phyloP scores from a whole-genome alignment of 2,113 vertebrate genomes.

The Dissostichus mawsoni region DNA sequence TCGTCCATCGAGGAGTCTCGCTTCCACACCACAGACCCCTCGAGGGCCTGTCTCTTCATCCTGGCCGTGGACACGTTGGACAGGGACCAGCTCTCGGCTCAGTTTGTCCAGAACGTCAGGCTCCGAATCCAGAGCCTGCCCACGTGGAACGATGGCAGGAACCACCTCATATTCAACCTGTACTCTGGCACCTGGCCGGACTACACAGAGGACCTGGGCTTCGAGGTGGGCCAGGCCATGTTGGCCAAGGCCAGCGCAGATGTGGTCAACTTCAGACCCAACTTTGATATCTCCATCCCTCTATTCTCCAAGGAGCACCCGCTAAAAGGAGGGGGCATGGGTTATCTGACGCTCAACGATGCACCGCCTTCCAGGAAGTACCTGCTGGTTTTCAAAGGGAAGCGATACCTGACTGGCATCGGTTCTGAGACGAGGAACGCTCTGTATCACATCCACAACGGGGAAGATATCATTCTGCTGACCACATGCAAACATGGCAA shows the following conservation, averaged over 20 bases:
- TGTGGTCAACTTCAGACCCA: slow-evolving; percentile 83
- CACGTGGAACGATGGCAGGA: slow-evolving; percentile 85
- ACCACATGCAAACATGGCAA: slow-evolving; percentile 88
- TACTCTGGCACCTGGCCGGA: slow-evolving; percentile 88
- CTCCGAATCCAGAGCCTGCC: slow-evolving; percentile 83
- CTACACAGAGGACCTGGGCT: slow-evolving; percentile 87
- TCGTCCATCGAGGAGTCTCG: slow-evolving; percentile 83
- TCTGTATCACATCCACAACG: slow-evolving; percentile 87
- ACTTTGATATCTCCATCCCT: slow-evolving; percentile 86
- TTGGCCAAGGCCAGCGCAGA: slow-evolving; percentile 86
- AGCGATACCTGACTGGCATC: slow-evolving; percentile 87
- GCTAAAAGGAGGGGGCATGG: slow-evolving; percentile 79
- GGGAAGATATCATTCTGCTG: slow-evolving; percentile 85
- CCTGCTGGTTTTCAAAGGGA: slow-evolving; percentile 88
- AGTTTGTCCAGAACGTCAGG: slow-evolving; percentile 82
- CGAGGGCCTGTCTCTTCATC: slow-evolving; percentile 83
- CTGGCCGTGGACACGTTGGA: slow-evolving; percentile 86
- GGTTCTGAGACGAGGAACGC: slow-evolving; percentile 88
- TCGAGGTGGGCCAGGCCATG: slow-evolving; percentile 87
- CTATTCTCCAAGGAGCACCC: slow-evolving; percentile 87
- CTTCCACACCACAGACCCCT: slow-evolving; percentile 82
- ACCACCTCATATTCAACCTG: slow-evolving; percentile 87
- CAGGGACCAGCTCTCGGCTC: slow-evolving; percentile 84
- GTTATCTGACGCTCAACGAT: slow-evolving; percentile 75
- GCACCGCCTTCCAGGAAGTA: slow-evolving; percentile 83